Evolutionary conservation across 2,888 invertebrate species (phyloP).

Genomic region (Eulithis testata): DNA sequence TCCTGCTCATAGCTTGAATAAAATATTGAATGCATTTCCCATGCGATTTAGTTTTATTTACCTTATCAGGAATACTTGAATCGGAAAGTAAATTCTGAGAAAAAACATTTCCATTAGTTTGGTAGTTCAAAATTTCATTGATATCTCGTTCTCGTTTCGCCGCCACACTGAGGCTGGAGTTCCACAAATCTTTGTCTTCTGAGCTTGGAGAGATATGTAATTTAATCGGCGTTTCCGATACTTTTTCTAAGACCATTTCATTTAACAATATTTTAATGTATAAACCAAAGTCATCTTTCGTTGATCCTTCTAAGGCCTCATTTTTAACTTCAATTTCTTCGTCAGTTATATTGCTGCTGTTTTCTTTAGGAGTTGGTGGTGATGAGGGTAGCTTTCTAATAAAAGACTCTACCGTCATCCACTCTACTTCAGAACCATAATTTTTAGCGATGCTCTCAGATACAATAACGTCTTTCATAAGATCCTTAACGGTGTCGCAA

Average conservation of each 20-base stretch:
- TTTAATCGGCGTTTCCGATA: not conserved
- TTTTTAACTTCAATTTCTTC: slow-evolving; percentile 44
- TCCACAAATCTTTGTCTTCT: not conserved
- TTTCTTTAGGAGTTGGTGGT: slow-evolving; percentile 27
- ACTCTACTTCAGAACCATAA: slow-evolving; percentile 37
- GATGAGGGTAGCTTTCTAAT: slow-evolving; percentile 41
- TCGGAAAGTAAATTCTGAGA: slow-evolving; percentile 14
- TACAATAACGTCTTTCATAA: slow-evolving; percentile 45
- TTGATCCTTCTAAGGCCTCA: slow-evolving; percentile 14
- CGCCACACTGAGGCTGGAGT: not conserved
- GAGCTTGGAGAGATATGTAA: not conserved
- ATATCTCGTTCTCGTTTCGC: slow-evolving; percentile 13
- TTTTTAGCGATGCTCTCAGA: slow-evolving; percentile 30
- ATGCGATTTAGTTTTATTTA: slow-evolving; percentile 1
- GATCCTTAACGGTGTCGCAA: slow-evolving; percentile 41
- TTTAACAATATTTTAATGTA: slow-evolving; percentile 17
- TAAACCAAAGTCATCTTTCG: not conserved
- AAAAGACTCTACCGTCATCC: slow-evolving; percentile 44
- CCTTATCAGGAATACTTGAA: slow-evolving; percentile 13
- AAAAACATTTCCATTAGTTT: slow-evolving; percentile 1
- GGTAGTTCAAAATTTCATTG: slow-evolving; percentile 17
- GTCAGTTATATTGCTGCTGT: slow-evolving; percentile 34
- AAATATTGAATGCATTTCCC: slow-evolving; percentile 17
- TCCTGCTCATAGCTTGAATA: slow-evolving; percentile 14
- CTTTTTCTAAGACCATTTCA: slow-evolving; percentile 6